Evolutionary conservation across 2,113 vertebrate species (phyloP), one percentile per base, ranked within the genome.

Genomic region (Leiothrix lutea): DNA sequence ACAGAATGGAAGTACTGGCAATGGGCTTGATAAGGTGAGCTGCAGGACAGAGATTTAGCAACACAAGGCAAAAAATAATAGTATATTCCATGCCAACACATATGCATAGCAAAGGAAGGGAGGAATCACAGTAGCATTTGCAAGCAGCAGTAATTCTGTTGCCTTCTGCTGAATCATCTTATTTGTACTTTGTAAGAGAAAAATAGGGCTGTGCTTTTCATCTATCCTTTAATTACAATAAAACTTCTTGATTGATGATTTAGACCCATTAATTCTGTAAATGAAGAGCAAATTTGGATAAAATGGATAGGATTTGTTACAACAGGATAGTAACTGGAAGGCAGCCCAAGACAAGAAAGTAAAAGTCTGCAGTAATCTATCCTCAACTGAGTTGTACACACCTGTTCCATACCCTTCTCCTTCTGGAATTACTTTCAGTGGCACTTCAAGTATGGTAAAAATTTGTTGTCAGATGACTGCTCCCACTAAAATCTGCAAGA

Each of bases 381-480:
- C 78, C 50, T 75, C 78, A 92, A 66, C 62, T 70, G 70, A 82
- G 70, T 12, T 72, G 57, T 45, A 64, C 14, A 14, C 70, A 82
- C n/a, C 20, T 82, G 78, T 64, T 85, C 65, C 1, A 2, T 71
- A 81, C 26, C 57, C 53, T 75, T 92, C 50, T 72, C 44, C 65
- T 87, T 70, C 80, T 89, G 45, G 48, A 95, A 85, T 8, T 77
- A 82, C 47, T 85, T 92, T 61, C 70, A 82, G 62, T 53, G 50
- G 50, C 54, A 94, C 69, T 89, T 80, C 79, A 78, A 70, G 50
- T 88, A 93, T 66, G 74, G 90, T 72, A 92, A 82, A 93, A 92
- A 92, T 80, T 35, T 90, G 53, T 57, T 89, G 70, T 86, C 87
- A 80, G 53, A 72, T 90, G 93, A 93, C 75, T 45, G 56, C 47